phyloP scores from a whole-genome alignment of 2,797 vertebrate species.

The Sylvia borin region DNA sequence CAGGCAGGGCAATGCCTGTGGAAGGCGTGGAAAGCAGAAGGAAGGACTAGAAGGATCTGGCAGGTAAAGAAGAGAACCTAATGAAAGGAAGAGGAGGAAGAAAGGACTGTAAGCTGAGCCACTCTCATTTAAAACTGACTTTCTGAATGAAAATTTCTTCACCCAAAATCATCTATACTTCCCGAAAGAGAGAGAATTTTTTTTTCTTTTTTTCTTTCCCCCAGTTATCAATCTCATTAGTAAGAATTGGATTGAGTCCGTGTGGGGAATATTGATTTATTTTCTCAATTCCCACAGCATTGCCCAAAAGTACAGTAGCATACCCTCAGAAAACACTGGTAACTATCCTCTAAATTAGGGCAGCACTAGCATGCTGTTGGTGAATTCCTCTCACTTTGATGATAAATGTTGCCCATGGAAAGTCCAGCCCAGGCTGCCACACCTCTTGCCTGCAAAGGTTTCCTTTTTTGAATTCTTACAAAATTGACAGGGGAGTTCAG shows the following conservation, averaged over 20 bases:
- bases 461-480: background rate
- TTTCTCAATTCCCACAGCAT: background rate
- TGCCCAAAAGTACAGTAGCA: background rate
- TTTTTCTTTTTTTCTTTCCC: background rate
- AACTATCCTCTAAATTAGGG: background rate
- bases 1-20: background rate
- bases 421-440: background rate
- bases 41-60: background rate
- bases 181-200: background rate
- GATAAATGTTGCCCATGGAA: background rate
- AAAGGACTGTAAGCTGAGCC: background rate
- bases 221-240: background rate
- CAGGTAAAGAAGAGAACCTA: background rate
- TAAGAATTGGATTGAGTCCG: background rate
- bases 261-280: background rate
- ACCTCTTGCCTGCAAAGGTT: rapidly evolving
- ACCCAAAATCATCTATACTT: background rate
- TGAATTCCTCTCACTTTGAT: background rate
- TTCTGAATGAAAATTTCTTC: background rate
- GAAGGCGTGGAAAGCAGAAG: background rate
- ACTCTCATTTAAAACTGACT: background rate
- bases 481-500: background rate
- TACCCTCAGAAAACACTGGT: background rate
- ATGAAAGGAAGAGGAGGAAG: background rate
- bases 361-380: background rate